These are phyloP conservation scores for Himalopsyche japonica DNA, from an alignment of 2,888 invertebrate species.

Conservation along the genomic window DNA sequence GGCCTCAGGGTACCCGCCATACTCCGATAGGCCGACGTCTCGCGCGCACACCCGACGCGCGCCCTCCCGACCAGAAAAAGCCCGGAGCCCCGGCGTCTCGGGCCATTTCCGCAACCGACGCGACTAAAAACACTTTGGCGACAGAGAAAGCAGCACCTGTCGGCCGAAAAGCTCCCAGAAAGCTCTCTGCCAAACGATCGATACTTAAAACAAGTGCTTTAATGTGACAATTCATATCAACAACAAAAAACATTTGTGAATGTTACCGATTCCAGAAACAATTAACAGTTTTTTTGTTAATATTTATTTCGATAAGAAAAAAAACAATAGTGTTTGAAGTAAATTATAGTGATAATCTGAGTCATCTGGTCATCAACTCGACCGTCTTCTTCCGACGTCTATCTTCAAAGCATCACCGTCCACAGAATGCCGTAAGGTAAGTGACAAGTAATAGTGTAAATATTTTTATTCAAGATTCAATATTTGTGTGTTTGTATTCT, in stretches of 20 bases:
- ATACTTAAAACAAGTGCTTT: not conserved
- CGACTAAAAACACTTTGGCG: not conserved
- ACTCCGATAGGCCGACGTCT: not conserved
- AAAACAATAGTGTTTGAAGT: not conserved
- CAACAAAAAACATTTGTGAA: not conserved
- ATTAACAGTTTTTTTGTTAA: not conserved
- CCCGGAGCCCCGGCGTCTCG: not conserved
- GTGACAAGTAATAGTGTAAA: slow-evolving; percentile 32
- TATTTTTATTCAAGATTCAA: not conserved
- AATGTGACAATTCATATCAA: not conserved
- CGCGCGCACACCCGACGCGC: not conserved
- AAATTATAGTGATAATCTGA: not conserved
- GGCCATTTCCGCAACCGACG: not conserved
- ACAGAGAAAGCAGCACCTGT: not conserved
- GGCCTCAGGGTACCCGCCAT: not conserved
- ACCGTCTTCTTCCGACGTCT: not conserved
- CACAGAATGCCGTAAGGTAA: slow-evolving; percentile 20
- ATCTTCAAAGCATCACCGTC: slow-evolving; percentile 35
- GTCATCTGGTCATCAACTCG: not conserved
- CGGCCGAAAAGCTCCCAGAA: not conserved
- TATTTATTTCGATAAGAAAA: not conserved
- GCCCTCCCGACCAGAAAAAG: not conserved
- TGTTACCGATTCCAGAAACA: not conserved
- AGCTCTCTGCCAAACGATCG: not conserved
- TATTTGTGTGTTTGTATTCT: slow-evolving; percentile 8